Conservation (phyloP, 2,888 invertebrate species). For the Willowsia nigromaculata region DNA sequence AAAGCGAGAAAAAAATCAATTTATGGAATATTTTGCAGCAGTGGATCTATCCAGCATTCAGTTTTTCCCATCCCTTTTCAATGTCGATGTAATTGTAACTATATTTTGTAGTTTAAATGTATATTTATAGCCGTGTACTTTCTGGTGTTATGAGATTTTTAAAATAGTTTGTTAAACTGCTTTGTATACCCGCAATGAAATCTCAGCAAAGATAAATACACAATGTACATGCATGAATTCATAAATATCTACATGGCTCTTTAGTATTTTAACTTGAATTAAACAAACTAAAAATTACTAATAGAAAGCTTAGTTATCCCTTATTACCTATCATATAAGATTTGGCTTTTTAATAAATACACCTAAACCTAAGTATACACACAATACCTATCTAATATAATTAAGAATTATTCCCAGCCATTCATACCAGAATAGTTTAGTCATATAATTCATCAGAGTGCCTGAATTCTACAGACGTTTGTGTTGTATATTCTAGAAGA, state of each 20-base stretch:
- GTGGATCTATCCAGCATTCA: neutral
- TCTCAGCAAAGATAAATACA: slow-evolving; percentile 63
- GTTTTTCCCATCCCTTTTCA: neutral
- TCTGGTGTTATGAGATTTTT: slow-evolving; percentile 60
- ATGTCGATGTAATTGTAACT: no score
- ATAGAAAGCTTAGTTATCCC: neutral
- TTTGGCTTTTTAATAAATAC: slow-evolving; percentile 42
- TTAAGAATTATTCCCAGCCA: slow-evolving; percentile 54
- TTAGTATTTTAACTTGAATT: neutral
- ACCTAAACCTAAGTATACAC: neutral
- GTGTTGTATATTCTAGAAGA: neutral
- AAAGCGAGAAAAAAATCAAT: no score
- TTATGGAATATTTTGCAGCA: neutral
- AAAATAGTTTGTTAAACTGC: neutral
- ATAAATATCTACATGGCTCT: neutral
- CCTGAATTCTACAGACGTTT: slow-evolving; percentile 13
- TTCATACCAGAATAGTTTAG: slow-evolving; percentile 48
- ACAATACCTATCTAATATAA: neutral
- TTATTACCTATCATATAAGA: slow-evolving; percentile 14
- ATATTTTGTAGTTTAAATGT: no score
- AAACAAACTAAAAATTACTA: neutral
- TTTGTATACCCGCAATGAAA: slow-evolving; percentile 72
- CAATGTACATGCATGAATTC: neutral
- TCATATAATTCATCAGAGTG: neutral
- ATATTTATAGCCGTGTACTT: slow-evolving; percentile 17